phyloP scores from a whole-genome alignment of 2,113 vertebrate species.

The Bubalus kerabau region DNA sequence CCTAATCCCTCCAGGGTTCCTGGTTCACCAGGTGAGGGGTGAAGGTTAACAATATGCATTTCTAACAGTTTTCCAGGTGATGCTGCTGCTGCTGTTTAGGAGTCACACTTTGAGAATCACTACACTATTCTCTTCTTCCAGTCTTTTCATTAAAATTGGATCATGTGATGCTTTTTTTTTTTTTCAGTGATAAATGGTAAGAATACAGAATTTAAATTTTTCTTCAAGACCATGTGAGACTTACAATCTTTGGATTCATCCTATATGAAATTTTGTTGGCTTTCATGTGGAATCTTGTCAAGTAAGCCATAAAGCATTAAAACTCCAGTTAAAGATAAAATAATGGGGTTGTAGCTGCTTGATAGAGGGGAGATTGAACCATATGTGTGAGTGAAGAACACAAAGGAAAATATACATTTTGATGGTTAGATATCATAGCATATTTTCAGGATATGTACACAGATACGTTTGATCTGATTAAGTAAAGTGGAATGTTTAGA shows the following conservation, averaged over 20 bases:
- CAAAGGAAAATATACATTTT: not conserved
- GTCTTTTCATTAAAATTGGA: not conserved
- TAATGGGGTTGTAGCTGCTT: not conserved
- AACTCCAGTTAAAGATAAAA: not conserved
- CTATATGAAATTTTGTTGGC: not conserved
- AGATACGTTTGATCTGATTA: not conserved
- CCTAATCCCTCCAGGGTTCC: not conserved
- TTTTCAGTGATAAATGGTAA: not conserved
- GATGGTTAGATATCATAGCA: not conserved
- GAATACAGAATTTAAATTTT: not conserved
- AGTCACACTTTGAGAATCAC: not conserved
- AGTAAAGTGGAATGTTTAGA: constrained; percentile 17
- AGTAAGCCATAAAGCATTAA: not conserved
- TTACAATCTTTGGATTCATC: not conserved
- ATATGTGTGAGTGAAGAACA: not conserved
- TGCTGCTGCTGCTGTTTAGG: not conserved
- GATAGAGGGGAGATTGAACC: not conserved
- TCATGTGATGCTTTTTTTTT: not conserved
- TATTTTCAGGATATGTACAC: not conserved
- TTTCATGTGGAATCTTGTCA: not conserved
- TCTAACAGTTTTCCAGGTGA: not conserved
- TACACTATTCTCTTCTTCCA: not conserved
- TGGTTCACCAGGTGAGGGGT: not conserved
- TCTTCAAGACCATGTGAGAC: not conserved
- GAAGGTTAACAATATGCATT: not conserved